phyloP scores from a whole-genome alignment of 2,797 vertebrate species.

The Pagetopsis macropterus region DNA sequence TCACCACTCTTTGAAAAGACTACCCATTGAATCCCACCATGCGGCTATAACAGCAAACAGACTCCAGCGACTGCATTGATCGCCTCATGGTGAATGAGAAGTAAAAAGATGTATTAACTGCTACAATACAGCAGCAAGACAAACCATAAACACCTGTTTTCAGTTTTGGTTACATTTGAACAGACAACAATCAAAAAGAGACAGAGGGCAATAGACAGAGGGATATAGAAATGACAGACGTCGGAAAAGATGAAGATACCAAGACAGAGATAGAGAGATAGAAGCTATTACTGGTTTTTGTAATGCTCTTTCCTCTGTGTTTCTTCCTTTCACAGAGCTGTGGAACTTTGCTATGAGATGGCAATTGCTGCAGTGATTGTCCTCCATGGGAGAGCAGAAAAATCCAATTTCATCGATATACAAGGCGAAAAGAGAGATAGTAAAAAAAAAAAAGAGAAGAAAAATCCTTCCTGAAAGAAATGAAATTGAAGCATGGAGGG shows the following conservation, averaged over 20 bases:
- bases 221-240: conserved; percentile 29
- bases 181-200: conserved; percentile 5
- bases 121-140: neutral
- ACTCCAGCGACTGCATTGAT: conserved; percentile 40
- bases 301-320: conserved; percentile 64
- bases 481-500: conserved; percentile 54
- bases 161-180: neutral
- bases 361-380: conserved; percentile 78
- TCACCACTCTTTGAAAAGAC: conserved; percentile 55
- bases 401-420: conserved; percentile 80
- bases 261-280: conserved; percentile 65
- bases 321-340: conserved; percentile 70
- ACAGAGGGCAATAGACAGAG: conserved; percentile 12
- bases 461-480: conserved; percentile 48
- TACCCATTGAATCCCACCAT: conserved; percentile 51
- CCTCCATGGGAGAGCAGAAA: conserved; percentile 72
- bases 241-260: conserved; percentile 54
- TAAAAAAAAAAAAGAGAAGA: conserved; percentile 22
- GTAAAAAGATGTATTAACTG: conserved; percentile 14
- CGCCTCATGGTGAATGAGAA: conserved; percentile 5
- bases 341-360: conserved; percentile 74
- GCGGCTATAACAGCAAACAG: conserved; percentile 44
- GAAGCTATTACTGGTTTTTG: conserved; percentile 72
- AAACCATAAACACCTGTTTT: neutral
- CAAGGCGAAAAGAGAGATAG: conserved; percentile 62